These are phyloP conservation scores for Falco punctatus DNA, from an alignment of 2,113 vertebrate genomes.

Conservation along the genomic window DNA sequence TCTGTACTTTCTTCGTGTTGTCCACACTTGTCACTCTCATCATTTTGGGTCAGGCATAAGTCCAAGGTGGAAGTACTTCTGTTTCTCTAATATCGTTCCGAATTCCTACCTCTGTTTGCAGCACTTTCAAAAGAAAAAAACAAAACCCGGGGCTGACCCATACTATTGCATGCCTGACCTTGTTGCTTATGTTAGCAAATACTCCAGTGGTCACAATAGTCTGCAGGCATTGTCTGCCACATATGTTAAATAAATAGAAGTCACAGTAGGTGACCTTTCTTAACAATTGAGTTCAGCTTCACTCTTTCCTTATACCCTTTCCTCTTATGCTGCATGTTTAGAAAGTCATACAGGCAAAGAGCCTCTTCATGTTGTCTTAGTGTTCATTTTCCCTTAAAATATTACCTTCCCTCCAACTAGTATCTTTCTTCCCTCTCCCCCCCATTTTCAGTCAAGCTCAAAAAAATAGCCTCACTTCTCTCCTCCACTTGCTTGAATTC, in stretches of 20 bases:
- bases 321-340: neutral
- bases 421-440: neutral
- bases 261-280: neutral
- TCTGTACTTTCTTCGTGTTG: neutral
- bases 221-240: neutral
- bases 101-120: neutral
- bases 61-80: neutral
- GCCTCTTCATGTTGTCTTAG: neutral
- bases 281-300: neutral
- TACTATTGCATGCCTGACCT: neutral
- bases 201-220: neutral
- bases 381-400: neutral
- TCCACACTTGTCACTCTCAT: neutral
- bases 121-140: neutral
- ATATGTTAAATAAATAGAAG: neutral
- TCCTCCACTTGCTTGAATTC: neutral
- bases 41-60: neutral
- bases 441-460: neutral
- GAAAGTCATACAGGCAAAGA: neutral
- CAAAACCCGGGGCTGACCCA: neutral
- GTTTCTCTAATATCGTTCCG: neutral
- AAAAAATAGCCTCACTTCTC: neutral
- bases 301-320: neutral
- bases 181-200: neutral
- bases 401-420: neutral